Evolutionary conservation across 2,888 invertebrate genomes (phyloP), one percentile per base, ranked within the genome.

Genomic region (Hylaea fasciaria): DNA sequence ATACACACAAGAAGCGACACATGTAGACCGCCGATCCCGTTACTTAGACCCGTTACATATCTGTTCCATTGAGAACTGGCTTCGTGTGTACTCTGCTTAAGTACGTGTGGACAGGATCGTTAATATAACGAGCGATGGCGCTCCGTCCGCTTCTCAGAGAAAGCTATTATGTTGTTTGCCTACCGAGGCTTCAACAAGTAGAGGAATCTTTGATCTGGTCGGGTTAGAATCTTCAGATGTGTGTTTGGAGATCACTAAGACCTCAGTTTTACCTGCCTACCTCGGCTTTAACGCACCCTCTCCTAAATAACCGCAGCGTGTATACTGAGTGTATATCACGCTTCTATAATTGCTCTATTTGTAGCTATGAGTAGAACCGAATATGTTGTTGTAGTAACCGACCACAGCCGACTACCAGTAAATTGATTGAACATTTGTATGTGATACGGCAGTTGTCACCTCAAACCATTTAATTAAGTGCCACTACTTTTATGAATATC

Each of bases 21-120:
- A 76, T 73, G 67, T 81, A 59, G 80, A 73, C 65, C 78, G 51
- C 41, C 44, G 16, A 63, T 77, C 61, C 81, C 79, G 80, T 80
- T 80, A 80, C 43, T n/a, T 47, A 43, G 40, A 59, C 12, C 65
- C 69, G 69, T 71, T 71, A 70, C 45, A 43, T 57, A 49, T 62
- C 49, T 51, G 50, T 35, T 11, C 56, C 52, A 16, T 54, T 48
- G 32, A 48, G 49, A 64, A 54, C 63, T 56, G 40, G 55, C 40
- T 60, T 1, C 29, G 56, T 60, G 60, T 61, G 57, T 64, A 57
- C 60, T 56, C 39, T 40, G 39, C 51, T 44, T 54, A 55, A 48
- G 44, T 58, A 52, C 37, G 53, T 57, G 62, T 57, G 16, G 50
- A 57, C 49, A 62, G 57, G 53, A 32, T 57, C 40, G 57, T 52